Evolutionary conservation across 1,140 invertebrate species (phyloP).

Genomic region (Eumeta japonica): DNA sequence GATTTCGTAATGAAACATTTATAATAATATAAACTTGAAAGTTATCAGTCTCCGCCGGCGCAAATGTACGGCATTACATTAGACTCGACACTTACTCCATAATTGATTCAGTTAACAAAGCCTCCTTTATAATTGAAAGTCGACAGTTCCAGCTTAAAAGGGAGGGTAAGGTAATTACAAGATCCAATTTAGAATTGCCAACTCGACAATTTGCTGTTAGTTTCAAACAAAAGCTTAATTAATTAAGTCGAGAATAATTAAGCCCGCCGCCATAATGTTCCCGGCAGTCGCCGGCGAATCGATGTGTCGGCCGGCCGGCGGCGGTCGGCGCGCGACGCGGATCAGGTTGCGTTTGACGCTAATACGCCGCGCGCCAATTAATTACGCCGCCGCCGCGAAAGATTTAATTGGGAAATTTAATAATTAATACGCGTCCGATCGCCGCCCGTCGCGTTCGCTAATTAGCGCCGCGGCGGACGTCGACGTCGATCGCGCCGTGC

Average conservation of each 20-base stretch:
- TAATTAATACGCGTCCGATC: no score
- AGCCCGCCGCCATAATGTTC: conserved; percentile 55
- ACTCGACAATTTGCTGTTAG: conserved; percentile 56
- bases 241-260: conserved; percentile 58
- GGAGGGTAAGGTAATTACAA: conserved; percentile 56
- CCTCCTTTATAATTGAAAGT: conserved; percentile 54
- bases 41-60: no score
- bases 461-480: no score
- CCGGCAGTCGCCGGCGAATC: conserved; percentile 52
- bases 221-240: conserved; percentile 59
- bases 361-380: conserved; percentile 50
- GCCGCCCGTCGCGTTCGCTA: no score
- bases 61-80: no score
- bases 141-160: conserved; percentile 47
- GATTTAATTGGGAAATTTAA: conserved; percentile 50
- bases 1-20: no score
- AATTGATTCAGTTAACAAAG: conserved; percentile 53
- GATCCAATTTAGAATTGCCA: conserved; percentile 58
- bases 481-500: no score
- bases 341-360: conserved; percentile 49
- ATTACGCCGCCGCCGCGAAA: conserved; percentile 44
- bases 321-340: conserved; percentile 46
- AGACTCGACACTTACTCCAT: no score
- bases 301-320: conserved; percentile 51
- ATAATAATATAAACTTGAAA: no score